phyloP scores from a whole-genome alignment of 2,113 vertebrate genomes.

The Poeciliopsis retropinna region DNA sequence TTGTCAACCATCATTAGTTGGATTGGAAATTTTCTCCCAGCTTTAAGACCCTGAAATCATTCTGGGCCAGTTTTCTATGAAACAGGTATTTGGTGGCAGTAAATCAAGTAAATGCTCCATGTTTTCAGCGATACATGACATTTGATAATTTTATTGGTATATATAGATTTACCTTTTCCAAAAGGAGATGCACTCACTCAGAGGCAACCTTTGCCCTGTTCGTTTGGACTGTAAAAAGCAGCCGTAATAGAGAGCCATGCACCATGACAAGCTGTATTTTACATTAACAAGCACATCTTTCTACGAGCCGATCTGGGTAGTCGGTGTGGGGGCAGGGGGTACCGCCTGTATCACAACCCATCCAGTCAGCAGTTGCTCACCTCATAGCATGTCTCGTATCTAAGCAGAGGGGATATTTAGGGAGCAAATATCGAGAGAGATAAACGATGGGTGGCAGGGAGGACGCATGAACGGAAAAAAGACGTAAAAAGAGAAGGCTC shows the following conservation, averaged over 20 bases:
- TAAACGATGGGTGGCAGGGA: slow-evolving; percentile 59
- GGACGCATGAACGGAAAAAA: slow-evolving; percentile 32
- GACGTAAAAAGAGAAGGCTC: slow-evolving; percentile 47
- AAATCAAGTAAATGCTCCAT: slow-evolving; percentile 31
- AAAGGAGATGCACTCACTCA: slow-evolving; percentile 34
- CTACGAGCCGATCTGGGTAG: slow-evolving; percentile 55
- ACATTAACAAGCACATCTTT: slow-evolving; percentile 65
- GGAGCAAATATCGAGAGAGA: slow-evolving; percentile 50
- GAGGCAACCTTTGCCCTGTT: slow-evolving; percentile 30
- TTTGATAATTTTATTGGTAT: slow-evolving; percentile 45
- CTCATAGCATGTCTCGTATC: slow-evolving; percentile 60
- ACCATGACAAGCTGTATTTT: slow-evolving; percentile 60
- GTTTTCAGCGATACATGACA: slow-evolving; percentile 16
- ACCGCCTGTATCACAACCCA: slow-evolving; percentile 51
- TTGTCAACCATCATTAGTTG: background rate
- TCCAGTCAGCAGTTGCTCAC: slow-evolving; percentile 60
- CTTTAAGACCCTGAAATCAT: slow-evolving; percentile 19
- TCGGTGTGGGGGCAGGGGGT: background rate
- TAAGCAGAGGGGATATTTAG: slow-evolving; percentile 74
- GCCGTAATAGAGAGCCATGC: slow-evolving; percentile 42
- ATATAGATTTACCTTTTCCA: slow-evolving; percentile 42
- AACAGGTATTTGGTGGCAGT: slow-evolving; percentile 6
- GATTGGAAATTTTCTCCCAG: background rate
- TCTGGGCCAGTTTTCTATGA: slow-evolving; percentile 1
- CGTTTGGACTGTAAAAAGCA: slow-evolving; percentile 49